Percentiles rank a stretch among this genome's conserved stretches.
Conservation (phyloP, 2,888 invertebrate genomes). For the Laspeyria flexula region DNA sequence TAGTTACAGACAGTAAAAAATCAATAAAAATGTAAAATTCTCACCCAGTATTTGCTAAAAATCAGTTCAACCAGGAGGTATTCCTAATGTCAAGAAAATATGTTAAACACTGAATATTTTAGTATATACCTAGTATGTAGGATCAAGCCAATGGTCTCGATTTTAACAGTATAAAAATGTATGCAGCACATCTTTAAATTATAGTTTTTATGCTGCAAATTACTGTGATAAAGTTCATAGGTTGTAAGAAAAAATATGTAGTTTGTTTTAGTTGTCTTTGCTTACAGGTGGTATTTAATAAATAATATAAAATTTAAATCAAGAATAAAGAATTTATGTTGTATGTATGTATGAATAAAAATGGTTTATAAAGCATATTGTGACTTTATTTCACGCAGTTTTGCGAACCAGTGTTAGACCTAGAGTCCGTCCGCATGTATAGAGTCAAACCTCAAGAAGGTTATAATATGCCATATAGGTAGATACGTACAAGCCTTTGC, state of each 20-base stretch:
- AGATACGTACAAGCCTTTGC: too few relatives aligned
- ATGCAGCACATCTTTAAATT: slow-evolving; percentile 24
- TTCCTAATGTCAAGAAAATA: not conserved
- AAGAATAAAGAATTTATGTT: slow-evolving; percentile 10
- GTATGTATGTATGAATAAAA: slow-evolving; percentile 32
- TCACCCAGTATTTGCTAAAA: too few relatives aligned
- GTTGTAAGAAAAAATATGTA: slow-evolving; percentile 40
- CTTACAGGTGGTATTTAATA: slow-evolving; percentile 7
- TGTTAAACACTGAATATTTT: not conserved
- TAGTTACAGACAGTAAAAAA: too few relatives aligned
- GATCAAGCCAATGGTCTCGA: not conserved
- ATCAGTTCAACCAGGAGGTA: too few relatives aligned
- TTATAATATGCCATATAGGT: too few relatives aligned
- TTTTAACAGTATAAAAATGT: slow-evolving; percentile 7
- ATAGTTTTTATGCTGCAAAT: slow-evolving; percentile 32
- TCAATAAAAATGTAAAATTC: too few relatives aligned
- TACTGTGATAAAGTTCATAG: slow-evolving; percentile 53
- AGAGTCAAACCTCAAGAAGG: too few relatives aligned
- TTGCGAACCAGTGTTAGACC: too few relatives aligned
- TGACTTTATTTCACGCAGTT: not conserved
- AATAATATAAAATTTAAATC: not conserved
- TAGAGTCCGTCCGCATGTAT: too few relatives aligned
- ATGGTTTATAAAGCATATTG: slow-evolving; percentile 15
- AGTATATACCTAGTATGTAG: not conserved
- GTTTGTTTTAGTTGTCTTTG: slow-evolving; percentile 18